Conservation (phyloP, 2,797 vertebrate species). For the Acrossocheilus wenchowensis region DNA sequence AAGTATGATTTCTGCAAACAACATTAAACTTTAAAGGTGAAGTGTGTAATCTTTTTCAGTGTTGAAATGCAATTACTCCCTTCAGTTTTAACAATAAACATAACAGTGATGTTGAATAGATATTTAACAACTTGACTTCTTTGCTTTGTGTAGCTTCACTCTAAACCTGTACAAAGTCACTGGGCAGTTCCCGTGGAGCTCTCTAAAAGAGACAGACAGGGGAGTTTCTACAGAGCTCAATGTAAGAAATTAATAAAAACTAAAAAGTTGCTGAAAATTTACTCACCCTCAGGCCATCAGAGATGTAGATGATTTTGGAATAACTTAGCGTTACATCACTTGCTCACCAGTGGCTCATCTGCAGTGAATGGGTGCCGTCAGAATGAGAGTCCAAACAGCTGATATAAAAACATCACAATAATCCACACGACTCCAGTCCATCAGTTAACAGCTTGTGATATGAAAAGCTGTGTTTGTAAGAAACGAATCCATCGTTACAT, state of each 20-base stretch:
- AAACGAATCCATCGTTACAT: no score
- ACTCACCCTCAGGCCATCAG: background rate
- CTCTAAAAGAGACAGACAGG: conserved; percentile 93
- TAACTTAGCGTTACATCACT: background rate
- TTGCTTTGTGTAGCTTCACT: conserved; percentile 79
- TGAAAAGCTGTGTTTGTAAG: background rate
- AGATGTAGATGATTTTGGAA: background rate
- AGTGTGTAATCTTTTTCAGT: background rate
- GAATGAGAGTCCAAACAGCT: background rate
- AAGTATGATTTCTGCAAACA: conserved; percentile 82
- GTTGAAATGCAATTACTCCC: background rate
- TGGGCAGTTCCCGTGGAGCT: conserved; percentile 98
- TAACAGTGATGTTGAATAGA: background rate
- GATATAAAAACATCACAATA: background rate
- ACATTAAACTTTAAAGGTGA: background rate
- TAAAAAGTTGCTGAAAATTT: no score
- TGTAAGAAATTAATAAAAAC: conserved; percentile 73
- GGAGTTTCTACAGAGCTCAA: conserved; percentile 90
- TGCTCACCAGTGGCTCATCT: background rate
- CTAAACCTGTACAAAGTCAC: conserved; percentile 95
- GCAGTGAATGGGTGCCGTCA: background rate
- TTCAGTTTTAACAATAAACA: background rate
- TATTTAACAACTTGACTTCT: background rate
- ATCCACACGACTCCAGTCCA: background rate
- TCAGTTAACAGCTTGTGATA: background rate